These are phyloP conservation scores for Metallyticus violacea DNA, from an alignment of 2,888 invertebrate species.

Conservation along the genomic window DNA sequence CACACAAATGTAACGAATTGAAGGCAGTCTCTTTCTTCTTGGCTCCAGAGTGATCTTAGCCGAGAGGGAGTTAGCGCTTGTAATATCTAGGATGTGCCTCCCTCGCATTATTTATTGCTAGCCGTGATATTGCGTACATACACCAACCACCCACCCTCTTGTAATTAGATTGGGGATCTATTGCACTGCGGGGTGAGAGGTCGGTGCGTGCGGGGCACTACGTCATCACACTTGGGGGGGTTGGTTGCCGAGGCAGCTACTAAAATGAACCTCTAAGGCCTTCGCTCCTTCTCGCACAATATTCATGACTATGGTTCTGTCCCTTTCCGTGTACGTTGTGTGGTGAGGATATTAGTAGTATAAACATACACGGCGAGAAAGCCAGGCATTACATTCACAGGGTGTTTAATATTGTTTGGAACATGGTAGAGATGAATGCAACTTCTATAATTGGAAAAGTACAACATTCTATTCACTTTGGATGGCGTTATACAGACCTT, in stretches of 20 bases:
- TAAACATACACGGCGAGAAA: constrained; percentile 25
- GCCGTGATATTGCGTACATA: constrained; percentile 26
- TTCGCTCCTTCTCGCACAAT: constrained; percentile 9
- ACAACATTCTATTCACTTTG: too few species aligned
- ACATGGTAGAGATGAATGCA: too few species aligned
- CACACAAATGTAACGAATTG: neutral
- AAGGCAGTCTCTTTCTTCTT: neutral
- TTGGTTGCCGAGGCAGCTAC: neutral
- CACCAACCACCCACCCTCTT: constrained; percentile 21
- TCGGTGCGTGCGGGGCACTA: constrained; percentile 2
- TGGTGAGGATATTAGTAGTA: constrained; percentile 42
- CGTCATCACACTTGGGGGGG: constrained; percentile 19
- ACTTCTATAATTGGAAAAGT: too few species aligned
- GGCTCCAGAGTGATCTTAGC: neutral
- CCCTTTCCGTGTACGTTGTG: constrained; percentile 45
- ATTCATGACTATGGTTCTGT: constrained; percentile 37
- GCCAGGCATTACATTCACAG: constrained; percentile 18
- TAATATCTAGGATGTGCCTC: neutral
- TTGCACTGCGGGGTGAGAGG: constrained; percentile 27
- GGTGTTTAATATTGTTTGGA: neutral
- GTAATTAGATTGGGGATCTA: constrained; percentile 39
- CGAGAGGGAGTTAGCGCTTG: neutral
- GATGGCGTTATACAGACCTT: too few species aligned
- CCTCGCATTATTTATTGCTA: constrained; percentile 32
- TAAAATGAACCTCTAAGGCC: constrained; percentile 11